Percentiles rank a stretch among this genome's conserved stretches.
Evolutionary conservation across 2,888 invertebrate species (phyloP).

Genomic region (Panzeria rudis): DNA sequence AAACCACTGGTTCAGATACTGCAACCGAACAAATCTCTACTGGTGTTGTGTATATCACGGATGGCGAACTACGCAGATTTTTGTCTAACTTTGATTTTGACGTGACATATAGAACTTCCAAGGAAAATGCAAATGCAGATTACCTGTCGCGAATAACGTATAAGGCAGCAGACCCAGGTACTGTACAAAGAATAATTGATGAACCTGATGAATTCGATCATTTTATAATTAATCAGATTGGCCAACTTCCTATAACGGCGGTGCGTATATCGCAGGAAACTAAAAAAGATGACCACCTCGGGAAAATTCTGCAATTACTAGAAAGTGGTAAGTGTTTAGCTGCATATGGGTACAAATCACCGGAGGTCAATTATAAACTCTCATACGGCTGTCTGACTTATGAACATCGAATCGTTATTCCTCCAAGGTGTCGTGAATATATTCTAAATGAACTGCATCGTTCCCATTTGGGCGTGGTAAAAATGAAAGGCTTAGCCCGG

Average conservation of each 20-base stretch:
- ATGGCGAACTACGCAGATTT: slow-evolving; percentile 68
- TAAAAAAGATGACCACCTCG: too few relatives aligned
- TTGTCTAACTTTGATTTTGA: slow-evolving; percentile 44
- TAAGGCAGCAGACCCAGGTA: too few relatives aligned
- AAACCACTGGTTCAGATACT: slow-evolving; percentile 65
- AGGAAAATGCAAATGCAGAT: slow-evolving; percentile 58
- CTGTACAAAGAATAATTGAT: background rate
- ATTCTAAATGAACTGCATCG: too few relatives aligned
- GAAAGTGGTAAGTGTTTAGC: background rate
- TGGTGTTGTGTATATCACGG: slow-evolving; percentile 57
- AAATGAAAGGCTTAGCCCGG: too few relatives aligned
- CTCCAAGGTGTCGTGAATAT: too few relatives aligned
- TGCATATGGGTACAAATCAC: background rate
- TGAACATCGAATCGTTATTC: too few relatives aligned
- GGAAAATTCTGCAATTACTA: too few relatives aligned
- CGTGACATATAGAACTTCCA: slow-evolving; percentile 46
- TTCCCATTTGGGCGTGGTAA: too few relatives aligned
- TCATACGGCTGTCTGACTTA: background rate
- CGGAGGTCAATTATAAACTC: slow-evolving; percentile 5
- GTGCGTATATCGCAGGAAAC: background rate
- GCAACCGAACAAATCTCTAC: slow-evolving; percentile 60
- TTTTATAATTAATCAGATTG: background rate
- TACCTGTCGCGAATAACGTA: background rate
- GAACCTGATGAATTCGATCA: background rate
- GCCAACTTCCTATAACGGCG: background rate